Conservation (phyloP, 2,113 vertebrate species). For the Sardina pilchardus region DNA sequence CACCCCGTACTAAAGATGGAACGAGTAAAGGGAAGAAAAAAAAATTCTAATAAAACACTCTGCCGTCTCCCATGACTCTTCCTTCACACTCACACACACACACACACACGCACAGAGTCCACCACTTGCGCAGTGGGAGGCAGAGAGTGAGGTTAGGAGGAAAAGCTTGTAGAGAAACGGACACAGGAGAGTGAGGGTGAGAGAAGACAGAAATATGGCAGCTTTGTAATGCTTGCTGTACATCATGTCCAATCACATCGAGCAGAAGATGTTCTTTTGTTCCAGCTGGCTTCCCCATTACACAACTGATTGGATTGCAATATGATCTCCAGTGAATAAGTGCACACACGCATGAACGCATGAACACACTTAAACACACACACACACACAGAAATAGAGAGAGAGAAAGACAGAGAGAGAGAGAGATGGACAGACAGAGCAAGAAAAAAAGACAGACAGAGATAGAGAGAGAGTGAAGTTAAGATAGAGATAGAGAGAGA, state of each 20-base stretch:
- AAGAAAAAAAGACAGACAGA: conserved; percentile 2
- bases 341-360: no score
- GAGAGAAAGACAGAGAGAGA: conserved; percentile 17
- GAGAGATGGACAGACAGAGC: conserved; percentile 3
- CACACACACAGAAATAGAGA: not conserved
- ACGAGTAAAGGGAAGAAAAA: not conserved
- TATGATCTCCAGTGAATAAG: conserved; percentile 15
- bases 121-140: not conserved
- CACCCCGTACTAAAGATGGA: not conserved
- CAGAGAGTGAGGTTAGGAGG: not conserved
- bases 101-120: not conserved
- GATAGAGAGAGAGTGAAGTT: not conserved
- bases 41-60: conserved; percentile 11
- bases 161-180: not conserved
- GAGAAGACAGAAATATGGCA: not conserved
- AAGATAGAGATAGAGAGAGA: not conserved
- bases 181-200: not conserved
- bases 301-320: conserved; percentile 41
- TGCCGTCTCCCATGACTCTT: not conserved
- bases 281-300: conserved; percentile 39
- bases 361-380: not conserved
- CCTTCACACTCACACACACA: not conserved
- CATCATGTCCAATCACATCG: conserved; percentile 1
- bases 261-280: conserved; percentile 15
- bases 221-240: conserved; percentile 5